phyloP scores from a whole-genome alignment of 37 sponge, comb jelly and placozoan genomes.

The Beroe forskalii region DNA sequence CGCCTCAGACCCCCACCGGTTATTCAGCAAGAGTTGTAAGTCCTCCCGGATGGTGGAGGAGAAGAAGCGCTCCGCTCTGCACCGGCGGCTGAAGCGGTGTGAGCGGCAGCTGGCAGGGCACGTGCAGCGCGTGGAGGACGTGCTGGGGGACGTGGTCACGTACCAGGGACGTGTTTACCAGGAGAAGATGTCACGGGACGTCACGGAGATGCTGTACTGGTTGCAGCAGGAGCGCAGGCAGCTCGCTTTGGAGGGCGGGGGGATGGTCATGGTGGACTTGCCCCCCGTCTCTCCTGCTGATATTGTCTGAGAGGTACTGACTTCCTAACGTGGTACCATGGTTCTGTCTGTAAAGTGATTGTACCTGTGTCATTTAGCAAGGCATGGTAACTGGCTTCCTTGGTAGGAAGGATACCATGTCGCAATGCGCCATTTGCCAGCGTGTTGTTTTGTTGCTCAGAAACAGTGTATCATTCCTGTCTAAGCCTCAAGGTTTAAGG shows the following conservation, averaged over 20 bases:
- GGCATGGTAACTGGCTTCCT: not conserved
- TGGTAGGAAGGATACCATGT: too few relatives aligned
- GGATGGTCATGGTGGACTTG: slow-evolving; percentile 57
- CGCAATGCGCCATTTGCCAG: too few relatives aligned
- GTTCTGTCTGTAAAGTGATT: not conserved
- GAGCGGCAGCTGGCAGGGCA: slow-evolving; percentile 3
- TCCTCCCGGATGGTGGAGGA: slow-evolving; percentile 75
- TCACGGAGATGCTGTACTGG: slow-evolving; percentile 90
- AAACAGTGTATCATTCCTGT: too few relatives aligned
- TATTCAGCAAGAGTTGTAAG: slow-evolving; percentile 75
- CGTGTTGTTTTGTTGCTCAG: too few relatives aligned
- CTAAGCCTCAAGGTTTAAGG: too few relatives aligned
- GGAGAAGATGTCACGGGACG: slow-evolving; percentile 84
- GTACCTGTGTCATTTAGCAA: not conserved
- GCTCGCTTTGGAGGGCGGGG: slow-evolving; percentile 1
- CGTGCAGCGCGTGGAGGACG: slow-evolving; percentile 15
- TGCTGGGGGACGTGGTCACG: slow-evolving; percentile 65
- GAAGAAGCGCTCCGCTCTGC: slow-evolving; percentile 70
- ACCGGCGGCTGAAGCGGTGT: slow-evolving; percentile 67
- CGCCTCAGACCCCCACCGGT: slow-evolving; percentile 82
- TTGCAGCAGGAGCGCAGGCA: slow-evolving; percentile 83
- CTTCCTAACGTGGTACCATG: too few relatives aligned
- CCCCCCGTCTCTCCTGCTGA: slow-evolving; percentile 13
- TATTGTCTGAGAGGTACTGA: slow-evolving; percentile 18
- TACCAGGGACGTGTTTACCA: slow-evolving; percentile 81